These are phyloP conservation scores for Diceros bicornis DNA, from an alignment of 2,797 vertebrate genomes.

Conservation along the genomic window DNA sequence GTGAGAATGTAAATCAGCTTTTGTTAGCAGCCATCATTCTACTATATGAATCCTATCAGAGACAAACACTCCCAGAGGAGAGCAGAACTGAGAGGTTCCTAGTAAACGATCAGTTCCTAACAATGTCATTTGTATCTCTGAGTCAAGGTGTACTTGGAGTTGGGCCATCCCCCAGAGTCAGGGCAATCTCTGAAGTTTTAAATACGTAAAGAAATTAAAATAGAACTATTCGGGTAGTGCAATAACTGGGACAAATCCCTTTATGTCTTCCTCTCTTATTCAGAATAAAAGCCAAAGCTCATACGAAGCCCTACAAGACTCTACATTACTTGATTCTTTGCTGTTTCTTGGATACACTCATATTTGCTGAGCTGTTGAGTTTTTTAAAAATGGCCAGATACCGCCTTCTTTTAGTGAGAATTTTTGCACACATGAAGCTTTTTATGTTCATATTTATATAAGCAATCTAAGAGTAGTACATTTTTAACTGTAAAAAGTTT, in stretches of 20 bases:
- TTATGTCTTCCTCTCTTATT: too few relatives aligned
- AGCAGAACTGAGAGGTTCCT: too few relatives aligned
- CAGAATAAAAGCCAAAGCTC: too few relatives aligned
- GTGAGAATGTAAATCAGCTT: not conserved
- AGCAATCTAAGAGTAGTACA: not conserved
- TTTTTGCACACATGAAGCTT: not conserved
- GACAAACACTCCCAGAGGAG: not conserved
- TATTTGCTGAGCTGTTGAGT: not conserved
- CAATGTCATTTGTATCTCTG: not conserved
- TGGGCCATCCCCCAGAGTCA: not conserved
- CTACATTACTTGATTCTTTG: not conserved
- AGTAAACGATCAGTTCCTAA: not conserved
- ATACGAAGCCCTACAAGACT: too few relatives aligned
- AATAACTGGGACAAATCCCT: too few relatives aligned
- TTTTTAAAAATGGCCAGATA: not conserved
- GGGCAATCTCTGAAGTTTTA: not conserved
- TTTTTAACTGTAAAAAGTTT: not conserved
- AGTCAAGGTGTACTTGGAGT: not conserved
- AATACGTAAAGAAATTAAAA: too few relatives aligned
- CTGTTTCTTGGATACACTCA: not conserved
- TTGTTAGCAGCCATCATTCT: not conserved
- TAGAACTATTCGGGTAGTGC: too few relatives aligned
- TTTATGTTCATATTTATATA: not conserved
- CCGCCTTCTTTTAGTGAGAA: not conserved
- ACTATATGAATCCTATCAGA: not conserved